Evolutionary conservation across 92 coral and sea anemone genomes (phyloP), one percentile per base, ranked within the genome.

Genomic region (Micromussa lordhowensis): DNA sequence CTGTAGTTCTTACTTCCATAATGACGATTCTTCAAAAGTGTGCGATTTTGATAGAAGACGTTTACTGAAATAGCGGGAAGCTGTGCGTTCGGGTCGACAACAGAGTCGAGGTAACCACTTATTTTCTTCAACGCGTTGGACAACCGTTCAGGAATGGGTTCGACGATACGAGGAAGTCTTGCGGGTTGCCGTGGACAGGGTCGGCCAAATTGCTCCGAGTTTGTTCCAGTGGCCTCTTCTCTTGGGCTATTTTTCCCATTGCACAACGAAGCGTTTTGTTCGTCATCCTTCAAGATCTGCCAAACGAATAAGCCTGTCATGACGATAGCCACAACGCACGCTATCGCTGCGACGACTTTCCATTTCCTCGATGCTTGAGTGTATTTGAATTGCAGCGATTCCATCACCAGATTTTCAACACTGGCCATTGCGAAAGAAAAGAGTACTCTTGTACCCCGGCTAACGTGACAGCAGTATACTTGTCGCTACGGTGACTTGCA

Each of bases 41-140:
- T 70, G 61, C 83, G 74, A 34, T 85, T 78, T 58, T 91, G 85
- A 86, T 91, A 91, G 32, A 88, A 88, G 18, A 91, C 66, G 64
- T 84, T 88, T 0, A 86, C 77, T 14, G 94, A 91, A 34, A 91
- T 91, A 18, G 94, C 94, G 57, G 94, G 94, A 53, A 91, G 86
- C 72, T 83, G 53, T 10, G 54, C 85, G 0, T 81, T 36, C 26
- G 51, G 2, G 74, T 91, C 79, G 74, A 91, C 86, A 26, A 61
- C 66, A 19, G 91, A 82, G 22, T 71, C 36, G 30, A 91, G 61
- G n/a, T 83, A 80, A 36, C 69, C 89, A 24, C 40, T 48, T 18
- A 91, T 76, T 8, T 54, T 88, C n/a, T 58, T 69, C 55, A 91
- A 74, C 29, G 91, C 83, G 49, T 55, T 57, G 7, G 71, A 36